Conservation (phyloP, 1,140 invertebrate species). For the Hylaeus volcanicus region DNA sequence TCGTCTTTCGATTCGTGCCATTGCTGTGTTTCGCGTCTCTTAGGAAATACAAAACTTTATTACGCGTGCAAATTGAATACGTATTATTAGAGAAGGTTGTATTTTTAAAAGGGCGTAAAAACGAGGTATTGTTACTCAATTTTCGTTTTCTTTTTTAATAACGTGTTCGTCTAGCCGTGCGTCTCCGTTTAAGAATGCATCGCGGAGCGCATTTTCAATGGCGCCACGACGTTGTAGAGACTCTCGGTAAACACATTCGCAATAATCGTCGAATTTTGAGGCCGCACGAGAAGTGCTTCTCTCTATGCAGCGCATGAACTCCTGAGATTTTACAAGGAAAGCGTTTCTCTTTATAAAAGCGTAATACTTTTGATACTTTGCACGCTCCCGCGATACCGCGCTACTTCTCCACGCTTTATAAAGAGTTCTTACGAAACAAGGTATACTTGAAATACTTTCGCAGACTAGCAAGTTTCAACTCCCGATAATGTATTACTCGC, state of each 20-base stretch:
- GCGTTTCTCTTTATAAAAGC: not conserved
- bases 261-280: constrained; percentile 15
- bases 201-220: too few species aligned
- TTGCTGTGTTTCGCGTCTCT: too few species aligned
- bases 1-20: too few species aligned
- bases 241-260: not conserved
- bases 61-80: too few species aligned
- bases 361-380: constrained; percentile 18
- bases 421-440: not conserved
- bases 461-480: not conserved
- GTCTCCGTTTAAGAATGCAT: too few species aligned
- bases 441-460: constrained; percentile 5
- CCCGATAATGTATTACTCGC: not conserved
- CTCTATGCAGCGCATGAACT: too few species aligned
- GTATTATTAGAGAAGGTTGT: too few species aligned
- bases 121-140: too few species aligned
- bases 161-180: too few species aligned
- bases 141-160: too few species aligned
- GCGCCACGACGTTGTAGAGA: not conserved
- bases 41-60: too few species aligned
- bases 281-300: not conserved
- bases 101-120: too few species aligned
- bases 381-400: not conserved
- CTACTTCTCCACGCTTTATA: not conserved
- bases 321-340: not conserved